These are phyloP conservation scores for Melitaea athalia DNA, from an alignment of 2,888 invertebrate species.

Conservation along the genomic window DNA sequence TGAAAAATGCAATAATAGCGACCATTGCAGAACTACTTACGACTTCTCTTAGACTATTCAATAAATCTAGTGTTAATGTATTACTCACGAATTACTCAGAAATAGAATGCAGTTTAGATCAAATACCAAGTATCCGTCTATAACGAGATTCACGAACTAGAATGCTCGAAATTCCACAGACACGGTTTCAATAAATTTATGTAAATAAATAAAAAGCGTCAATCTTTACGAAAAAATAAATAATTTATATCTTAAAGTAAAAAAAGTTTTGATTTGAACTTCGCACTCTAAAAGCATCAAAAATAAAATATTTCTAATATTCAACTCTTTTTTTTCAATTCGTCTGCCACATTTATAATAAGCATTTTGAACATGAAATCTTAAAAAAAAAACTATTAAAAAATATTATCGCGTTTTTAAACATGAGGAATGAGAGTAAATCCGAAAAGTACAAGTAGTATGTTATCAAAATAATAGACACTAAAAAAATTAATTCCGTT, in stretches of 20 bases:
- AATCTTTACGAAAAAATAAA: too few species aligned
- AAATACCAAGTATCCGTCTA: conserved; percentile 23
- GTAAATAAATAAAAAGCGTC: too few species aligned
- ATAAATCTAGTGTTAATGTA: conserved; percentile 11
- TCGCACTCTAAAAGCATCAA: too few species aligned
- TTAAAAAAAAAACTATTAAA: neutral
- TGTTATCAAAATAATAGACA: neutral
- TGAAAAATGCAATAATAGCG: neutral
- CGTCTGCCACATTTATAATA: too few species aligned
- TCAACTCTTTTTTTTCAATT: too few species aligned
- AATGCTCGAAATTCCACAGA: neutral
- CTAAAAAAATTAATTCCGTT: conserved; percentile 16
- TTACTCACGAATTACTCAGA: conserved; percentile 12
- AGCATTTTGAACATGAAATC: too few species aligned
- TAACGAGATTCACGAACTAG: conserved; percentile 10
- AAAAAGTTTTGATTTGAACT: too few species aligned
- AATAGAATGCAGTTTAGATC: conserved; percentile 26
- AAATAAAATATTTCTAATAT: too few species aligned
- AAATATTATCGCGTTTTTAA: neutral
- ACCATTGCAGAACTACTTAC: neutral
- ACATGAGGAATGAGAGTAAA: neutral
- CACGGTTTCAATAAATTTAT: neutral
- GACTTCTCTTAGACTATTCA: neutral
- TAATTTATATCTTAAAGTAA: too few species aligned
- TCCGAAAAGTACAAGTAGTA: neutral